Evolutionary conservation across 2,113 vertebrate genomes (phyloP).

Genomic region (Gulo gulo): DNA sequence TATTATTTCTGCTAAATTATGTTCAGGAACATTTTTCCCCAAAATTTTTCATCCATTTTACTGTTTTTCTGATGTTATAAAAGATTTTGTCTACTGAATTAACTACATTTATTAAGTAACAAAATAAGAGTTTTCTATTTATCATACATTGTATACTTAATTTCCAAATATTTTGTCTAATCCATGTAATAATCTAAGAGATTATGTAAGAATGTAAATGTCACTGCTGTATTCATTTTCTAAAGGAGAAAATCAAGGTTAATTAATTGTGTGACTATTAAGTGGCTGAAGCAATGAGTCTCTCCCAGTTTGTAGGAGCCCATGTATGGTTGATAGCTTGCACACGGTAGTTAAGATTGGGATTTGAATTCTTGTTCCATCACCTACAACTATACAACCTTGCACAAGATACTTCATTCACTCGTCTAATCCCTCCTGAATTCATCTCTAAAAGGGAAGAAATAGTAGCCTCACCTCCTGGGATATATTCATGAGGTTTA

Average conservation of each 20-base stretch:
- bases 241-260: background rate
- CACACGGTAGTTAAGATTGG: background rate
- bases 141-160: background rate
- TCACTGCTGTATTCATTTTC: background rate
- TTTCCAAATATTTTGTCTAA: background rate
- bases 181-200: background rate
- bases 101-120: background rate
- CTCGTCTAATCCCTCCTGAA: background rate
- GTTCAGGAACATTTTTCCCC: background rate
- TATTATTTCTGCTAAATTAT: background rate
- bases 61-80: background rate
- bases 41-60: background rate
- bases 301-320: background rate
- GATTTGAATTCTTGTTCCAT: background rate
- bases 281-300: background rate
- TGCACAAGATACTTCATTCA: background rate
- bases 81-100: conserved; percentile 3
- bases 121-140: background rate
- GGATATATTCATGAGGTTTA: background rate
- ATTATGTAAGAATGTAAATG: background rate
- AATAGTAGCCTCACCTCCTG: background rate
- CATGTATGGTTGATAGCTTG: background rate
- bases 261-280: background rate
- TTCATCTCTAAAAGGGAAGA: background rate
- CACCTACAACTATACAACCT: background rate